Conservation (phyloP, 37 sponge, comb jelly and placozoan species). For the Amphimedon queenslandica region DNA sequence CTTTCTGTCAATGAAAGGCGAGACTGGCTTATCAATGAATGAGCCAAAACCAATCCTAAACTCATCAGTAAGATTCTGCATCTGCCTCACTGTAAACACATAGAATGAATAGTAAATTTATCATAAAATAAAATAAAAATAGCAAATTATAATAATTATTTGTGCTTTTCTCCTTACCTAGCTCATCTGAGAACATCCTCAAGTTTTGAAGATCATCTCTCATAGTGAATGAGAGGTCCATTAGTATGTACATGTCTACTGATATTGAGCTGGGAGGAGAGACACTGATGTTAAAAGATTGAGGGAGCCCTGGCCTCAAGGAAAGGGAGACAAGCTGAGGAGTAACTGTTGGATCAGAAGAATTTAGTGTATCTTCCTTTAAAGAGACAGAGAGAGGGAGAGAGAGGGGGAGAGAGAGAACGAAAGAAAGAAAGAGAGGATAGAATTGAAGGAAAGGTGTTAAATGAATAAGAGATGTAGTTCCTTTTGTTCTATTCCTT, state of each 20-base stretch:
- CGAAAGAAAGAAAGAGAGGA: too few relatives aligned
- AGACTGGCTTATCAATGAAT: conserved; percentile 68
- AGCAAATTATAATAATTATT: neutral
- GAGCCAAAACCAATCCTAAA: conserved; percentile 79
- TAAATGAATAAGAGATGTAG: neutral
- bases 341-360: too few relatives aligned
- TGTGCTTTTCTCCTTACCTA: conserved; percentile 30
- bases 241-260: conserved; percentile 77
- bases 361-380: conserved; percentile 6
- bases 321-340: neutral
- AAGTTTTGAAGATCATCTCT: conserved; percentile 17
- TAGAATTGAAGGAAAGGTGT: conserved; percentile 1
- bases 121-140: neutral
- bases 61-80: conserved; percentile 47
- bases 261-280: conserved; percentile 37
- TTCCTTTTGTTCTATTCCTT: too few relatives aligned
- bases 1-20: conserved; percentile 37
- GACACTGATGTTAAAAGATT: conserved; percentile 22
- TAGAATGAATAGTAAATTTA: neutral
- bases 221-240: conserved; percentile 76
- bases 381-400: neutral
- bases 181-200: conserved; percentile 10
- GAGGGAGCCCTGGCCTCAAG: conserved; percentile 14
- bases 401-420: conserved; percentile 5
- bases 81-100: conserved; percentile 27